Conservation (phyloP, 1,140 invertebrate species). For the Periplaneta americana region DNA sequence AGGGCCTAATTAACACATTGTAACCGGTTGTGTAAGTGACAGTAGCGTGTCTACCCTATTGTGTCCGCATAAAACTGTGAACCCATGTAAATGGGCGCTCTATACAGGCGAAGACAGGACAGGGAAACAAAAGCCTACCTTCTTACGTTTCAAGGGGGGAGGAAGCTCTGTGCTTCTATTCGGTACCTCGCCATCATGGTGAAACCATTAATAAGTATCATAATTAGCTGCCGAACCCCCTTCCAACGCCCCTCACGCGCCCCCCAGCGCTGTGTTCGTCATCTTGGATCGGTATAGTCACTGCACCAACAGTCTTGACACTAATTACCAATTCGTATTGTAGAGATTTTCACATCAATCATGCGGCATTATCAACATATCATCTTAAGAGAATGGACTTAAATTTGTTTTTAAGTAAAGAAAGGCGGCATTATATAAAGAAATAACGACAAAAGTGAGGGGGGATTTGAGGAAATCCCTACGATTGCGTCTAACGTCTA, state of each 20-base stretch:
- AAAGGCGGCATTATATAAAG: too few relatives aligned
- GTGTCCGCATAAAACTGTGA: not conserved
- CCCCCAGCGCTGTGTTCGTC: not conserved
- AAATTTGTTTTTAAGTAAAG: too few relatives aligned
- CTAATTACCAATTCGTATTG: too few relatives aligned
- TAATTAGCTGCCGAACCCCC: not conserved
- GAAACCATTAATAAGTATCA: not conserved
- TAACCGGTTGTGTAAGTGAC: not conserved
- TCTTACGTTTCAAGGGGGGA: not conserved
- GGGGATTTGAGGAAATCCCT: too few relatives aligned
- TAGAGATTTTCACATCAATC: too few relatives aligned
- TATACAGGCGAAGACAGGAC: not conserved
- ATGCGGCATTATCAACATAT: too few relatives aligned
- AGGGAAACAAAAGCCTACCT: not conserved
- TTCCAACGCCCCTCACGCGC: not conserved
- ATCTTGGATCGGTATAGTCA: not conserved
- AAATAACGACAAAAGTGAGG: too few relatives aligned
- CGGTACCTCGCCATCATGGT: not conserved
- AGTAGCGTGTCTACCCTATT: not conserved
- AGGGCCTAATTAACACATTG: not conserved
- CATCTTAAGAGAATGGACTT: too few relatives aligned
- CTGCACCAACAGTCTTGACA: not conserved
- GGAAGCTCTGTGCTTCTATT: not conserved
- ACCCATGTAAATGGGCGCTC: not conserved
- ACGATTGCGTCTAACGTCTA: too few relatives aligned